Base-by-base conservation (phyloP, 2,113 vertebrate species). In the Esox niger region DNA sequence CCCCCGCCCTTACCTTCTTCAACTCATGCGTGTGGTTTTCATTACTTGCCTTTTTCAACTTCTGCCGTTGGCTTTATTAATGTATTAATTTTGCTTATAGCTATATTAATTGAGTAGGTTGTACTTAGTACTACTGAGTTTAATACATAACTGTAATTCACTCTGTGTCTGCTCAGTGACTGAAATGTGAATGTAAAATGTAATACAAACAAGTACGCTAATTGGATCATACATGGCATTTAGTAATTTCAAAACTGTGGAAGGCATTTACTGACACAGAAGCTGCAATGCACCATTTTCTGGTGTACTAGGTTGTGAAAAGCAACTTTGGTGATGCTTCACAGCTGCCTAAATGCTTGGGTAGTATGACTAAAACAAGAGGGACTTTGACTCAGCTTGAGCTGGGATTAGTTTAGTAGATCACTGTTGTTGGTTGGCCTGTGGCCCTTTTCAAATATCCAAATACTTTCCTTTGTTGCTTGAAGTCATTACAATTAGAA, bases 341-440 rank as follows among this genome's bases (percentile, higher is more conserved):
- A 27, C 32, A 27, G 33, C 9, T 5, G 58, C 52, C 46, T 30
- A 64, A 32, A 64, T 70, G 61, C 8, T 4, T 11, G 15, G 31
- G 21, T 57, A 5, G 31, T 71, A 55, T 66, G 26, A 77, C 68
- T 69, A 59, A 77, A 33, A 60, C 73, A 60, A 64, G 33, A 73
- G 32, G 60, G 54, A 70, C 52, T 77, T 74, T 31, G 64, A 62
- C 11, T 2, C 5, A 52, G n/a, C 47, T 5, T 15, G 47, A 52
- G 6, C n/a, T n/a, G n/a, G 20, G 47, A n/a, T 52, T 21, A 52
- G 21, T 21, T 15, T 15, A 52, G 2, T 52, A n/a, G n/a, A 21
- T n/a, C 47, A 52, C 47, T 52, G 7, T 4, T 2, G 30, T 33
- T 7, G 20, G 55, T 26, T 5, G 6, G 21, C 25, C 9, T 43